phyloP scores from a whole-genome alignment of 2,797 vertebrate genomes.

The Rachycentron canadum region DNA sequence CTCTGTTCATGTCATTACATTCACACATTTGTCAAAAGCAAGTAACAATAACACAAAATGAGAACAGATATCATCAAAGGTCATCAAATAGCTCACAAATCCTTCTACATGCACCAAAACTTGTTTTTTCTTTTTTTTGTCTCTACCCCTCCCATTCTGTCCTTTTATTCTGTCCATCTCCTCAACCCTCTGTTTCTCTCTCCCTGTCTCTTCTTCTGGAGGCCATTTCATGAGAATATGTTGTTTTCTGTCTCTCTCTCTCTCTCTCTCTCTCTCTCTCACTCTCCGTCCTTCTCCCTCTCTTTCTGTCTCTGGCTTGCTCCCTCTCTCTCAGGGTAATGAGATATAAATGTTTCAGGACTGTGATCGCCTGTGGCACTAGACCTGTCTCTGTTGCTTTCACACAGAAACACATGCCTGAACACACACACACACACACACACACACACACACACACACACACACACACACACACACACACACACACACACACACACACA shows the following conservation, averaged over 20 bases:
- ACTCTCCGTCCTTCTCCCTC: not conserved
- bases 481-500: slow-evolving; percentile 5
- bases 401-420: slow-evolving; percentile 38
- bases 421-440: not conserved
- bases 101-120: slow-evolving; percentile 2
- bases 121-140: slow-evolving; percentile 14
- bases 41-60: slow-evolving; percentile 21
- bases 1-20: not conserved
- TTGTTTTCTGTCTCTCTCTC: slow-evolving; percentile 1
- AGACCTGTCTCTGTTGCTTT: slow-evolving; percentile 70
- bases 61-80: too few species aligned
- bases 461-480: not conserved
- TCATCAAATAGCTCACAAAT: slow-evolving; percentile 7
- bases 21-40: slow-evolving; percentile 1
- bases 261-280: not conserved
- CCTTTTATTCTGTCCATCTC: slow-evolving; percentile 37
- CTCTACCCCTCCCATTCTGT: slow-evolving; percentile 18
- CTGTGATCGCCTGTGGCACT: slow-evolving; percentile 69
- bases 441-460: not conserved
- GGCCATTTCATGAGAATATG: not conserved
- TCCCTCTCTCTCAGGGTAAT: slow-evolving; percentile 69
- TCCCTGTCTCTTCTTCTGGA: not conserved
- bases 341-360: slow-evolving; percentile 83
- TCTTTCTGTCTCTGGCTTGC: not conserved
- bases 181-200: not conserved